Evolutionary conservation across 37 sponge, comb jelly and placozoan genomes (phyloP), one percentile per base, ranked within the genome.

Genomic region (Oscarella lobularis): DNA sequence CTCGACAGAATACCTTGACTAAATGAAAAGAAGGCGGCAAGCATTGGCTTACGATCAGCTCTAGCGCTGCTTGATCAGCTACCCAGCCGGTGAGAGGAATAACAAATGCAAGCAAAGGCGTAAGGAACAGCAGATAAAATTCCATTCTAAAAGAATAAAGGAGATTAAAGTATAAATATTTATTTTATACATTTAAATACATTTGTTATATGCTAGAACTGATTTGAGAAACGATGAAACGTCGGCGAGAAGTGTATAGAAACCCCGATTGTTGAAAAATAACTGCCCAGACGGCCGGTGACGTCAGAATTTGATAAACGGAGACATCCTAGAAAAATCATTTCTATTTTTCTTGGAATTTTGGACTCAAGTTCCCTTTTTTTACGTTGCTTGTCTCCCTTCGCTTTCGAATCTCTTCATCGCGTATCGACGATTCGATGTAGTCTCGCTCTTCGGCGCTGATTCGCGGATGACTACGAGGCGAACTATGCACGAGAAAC

Each of bases 241-340:
- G 66, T 86, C 83, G n/a, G 92, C 90, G 30, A 93, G 83, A 36
- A 94, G 67, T 33, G 86, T 90, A 78, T 94, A 94, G 82, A 82
- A 76, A 5, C 88, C 92, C 91, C 91, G 90, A 74, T 94, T 87
- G 74, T 77, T 83, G 74, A 88, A 90, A 74, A 87, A 80, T 54
- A 2, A 90, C 85, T 5, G 81, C 95, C 91, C 91, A 90, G 38
- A 87, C 83, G n/a, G 91, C 79, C 37, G 85, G 82, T 29, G 95
- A 94, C 4, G 78, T 75, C 38, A 90, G 38, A 32, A 94, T 84
- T 0, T 72, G 39, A 68, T 5, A 5, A 4, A 48, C 60, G 9
- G 60, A 20, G 20, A 48, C 60, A 48, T 48, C 14, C 60, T 9
- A 48, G 14, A 27, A 48, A 9, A 48, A 48, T 20, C 9, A n/a